Evolutionary conservation across 2,888 invertebrate species (phyloP), one percentile per base, ranked within the genome.

Genomic region (Orchesella flavescens): DNA sequence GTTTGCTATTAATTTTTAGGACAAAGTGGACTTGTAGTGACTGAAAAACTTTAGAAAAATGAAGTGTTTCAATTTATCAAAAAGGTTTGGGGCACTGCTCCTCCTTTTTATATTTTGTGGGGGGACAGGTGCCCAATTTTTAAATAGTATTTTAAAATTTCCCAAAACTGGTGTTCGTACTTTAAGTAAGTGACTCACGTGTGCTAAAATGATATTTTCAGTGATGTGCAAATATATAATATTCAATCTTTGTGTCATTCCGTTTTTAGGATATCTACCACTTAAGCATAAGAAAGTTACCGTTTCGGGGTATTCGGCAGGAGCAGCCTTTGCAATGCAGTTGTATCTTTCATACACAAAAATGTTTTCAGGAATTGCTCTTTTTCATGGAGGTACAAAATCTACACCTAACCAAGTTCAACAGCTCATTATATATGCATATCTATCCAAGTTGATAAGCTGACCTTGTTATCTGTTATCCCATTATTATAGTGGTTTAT

Each of bases 311-410:
- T 84, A 83, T 19, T 82, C 84, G 15, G 83, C 86, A 12, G 87
- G 87, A 43, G 87, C 84, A 21, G 87, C 87, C 21, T 85, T 86
- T 78, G 86, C 87, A 53, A 82, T 87, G 78, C 86, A 86, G 76
- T 79, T 87, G 53, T 87, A 87, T 68, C 72, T 87, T 34, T 69
- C 87, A 53, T 85, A 87, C 69, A 85, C 86, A 7, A 87, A 86
- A 76, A 81, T 84, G 23, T 85, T 87, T 81, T 79, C 80, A 61
- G 87, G 87, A 49, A 79, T 87, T 76, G 87, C 87, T 17, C 81
- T 87, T 75, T 86, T 85, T 75, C 81, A 85, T 75, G 87, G 87
- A 84, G 86, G 87, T 87, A 83, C 43, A 34, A 72, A 53, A 57
- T 63, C 9, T 12, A 57, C 34, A 13, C 0, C 65, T 66, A 44